Base-by-base conservation (phyloP, 2,888 invertebrate species). In the Latheticus oryzae region DNA sequence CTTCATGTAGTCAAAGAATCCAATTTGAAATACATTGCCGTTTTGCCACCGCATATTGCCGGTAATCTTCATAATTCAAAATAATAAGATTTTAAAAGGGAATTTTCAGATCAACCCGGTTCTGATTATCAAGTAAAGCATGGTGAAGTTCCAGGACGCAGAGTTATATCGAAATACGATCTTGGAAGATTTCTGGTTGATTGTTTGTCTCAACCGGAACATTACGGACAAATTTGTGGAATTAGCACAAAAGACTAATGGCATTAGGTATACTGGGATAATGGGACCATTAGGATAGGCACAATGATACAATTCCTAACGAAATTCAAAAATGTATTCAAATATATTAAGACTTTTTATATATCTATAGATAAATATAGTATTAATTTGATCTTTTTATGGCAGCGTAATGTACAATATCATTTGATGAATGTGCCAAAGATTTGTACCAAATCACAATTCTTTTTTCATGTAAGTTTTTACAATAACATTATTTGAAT, bases 1-100 rank as follows among this genome's bases (percentile, higher is more conserved):
- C 83, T 85, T 62, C 84, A 90, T 43, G 79, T 83, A 1, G 68
- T 92, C 4, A 89, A 88, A 72, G 81, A 79, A 0, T 87, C 88
- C 33, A 82, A 81, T 0, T 76, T 90, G 56, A 85, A 92, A 61
- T 93, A 87, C 81, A 81, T 93, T 66, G 90, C 91, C 0, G 85
- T 92, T 11, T 83, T 88, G 62, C 90, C 93, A 3, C 93, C 93
- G 0, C 93, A 92, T 70, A 93, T 94, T 71, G 85, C 88, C 62
- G 86, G 88, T 87, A 13, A 2, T 5, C 30, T 28, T 40, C 45
- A 15, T 9, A 37, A 5, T 7, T 30, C 40, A 8, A 48, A 17
- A 24, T 24, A 19, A 28, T 38, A n/a, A n/a, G n/a, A n/a, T n/a
- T n/a, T n/a, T n/a, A n/a, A n/a, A n/a, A n/a, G n/a, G n/a, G n/a